These are phyloP conservation scores for Neosalanx taihuensis DNA, from an alignment of 2,797 vertebrate species.

Conservation along the genomic window DNA sequence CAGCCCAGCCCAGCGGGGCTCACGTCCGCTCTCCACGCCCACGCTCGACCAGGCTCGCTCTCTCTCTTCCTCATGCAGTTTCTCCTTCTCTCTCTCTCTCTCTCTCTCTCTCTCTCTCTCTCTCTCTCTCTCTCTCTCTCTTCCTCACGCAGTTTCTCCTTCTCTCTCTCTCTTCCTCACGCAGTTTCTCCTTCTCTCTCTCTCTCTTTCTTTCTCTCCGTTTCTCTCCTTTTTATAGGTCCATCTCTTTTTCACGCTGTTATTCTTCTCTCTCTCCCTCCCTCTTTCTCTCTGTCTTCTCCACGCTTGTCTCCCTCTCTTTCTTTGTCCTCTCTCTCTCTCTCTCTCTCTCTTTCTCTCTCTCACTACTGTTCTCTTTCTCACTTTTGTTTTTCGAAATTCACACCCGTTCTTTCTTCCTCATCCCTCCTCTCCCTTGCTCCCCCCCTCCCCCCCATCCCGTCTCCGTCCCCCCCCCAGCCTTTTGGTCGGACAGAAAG, in stretches of 20 bases:
- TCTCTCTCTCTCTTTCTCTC: no score
- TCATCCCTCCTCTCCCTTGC: neutral
- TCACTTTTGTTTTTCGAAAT: no score
- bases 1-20: constrained; percentile 51
- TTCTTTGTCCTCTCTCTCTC: neutral
- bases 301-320: neutral
- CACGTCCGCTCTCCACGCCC: constrained; percentile 26
- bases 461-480: neutral
- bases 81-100: neutral
- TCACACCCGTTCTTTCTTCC: no score
- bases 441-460: no score
- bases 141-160: constrained; percentile 17
- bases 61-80: neutral
- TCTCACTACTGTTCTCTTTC: no score
- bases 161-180: constrained; percentile 19
- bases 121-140: constrained; percentile 15
- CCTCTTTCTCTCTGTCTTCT: constrained; percentile 10
- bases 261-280: neutral
- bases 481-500: neutral
- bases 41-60: neutral
- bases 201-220: constrained; percentile 11
- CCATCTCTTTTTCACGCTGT: constrained; percentile 9
- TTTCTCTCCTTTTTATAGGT: no score
- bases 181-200: neutral
- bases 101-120: neutral